A percentile compares a stretch with the other conserved stretches of the same genome.
Evolutionary conservation across 2,113 vertebrate genomes (phyloP).

Genomic region (Stomatorhinus ivindoensis): DNA sequence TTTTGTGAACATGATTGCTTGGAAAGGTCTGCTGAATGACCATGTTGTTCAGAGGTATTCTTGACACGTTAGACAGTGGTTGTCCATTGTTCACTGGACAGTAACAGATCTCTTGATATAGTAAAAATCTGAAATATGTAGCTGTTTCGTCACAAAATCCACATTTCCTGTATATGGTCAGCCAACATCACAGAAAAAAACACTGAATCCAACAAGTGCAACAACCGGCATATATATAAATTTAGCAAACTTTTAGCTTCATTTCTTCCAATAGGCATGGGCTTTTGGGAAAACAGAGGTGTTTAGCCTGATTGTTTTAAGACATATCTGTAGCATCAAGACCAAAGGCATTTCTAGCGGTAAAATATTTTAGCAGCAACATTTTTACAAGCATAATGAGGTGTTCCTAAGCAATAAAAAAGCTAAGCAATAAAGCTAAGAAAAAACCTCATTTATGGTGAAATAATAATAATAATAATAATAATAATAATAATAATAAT

Average conservation of each 20-base stretch:
- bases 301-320: no score
- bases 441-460: not conserved
- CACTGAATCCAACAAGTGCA: not conserved
- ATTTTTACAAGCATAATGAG: not conserved
- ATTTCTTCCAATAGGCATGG: not conserved
- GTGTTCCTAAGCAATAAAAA: not conserved
- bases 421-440: no score
- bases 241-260: not conserved
- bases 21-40: conserved; percentile 36
- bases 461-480: not conserved
- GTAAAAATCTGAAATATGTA: not conserved
- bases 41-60: conserved; percentile 27
- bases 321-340: not conserved
- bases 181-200: not conserved
- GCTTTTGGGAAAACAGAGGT: no score
- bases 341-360: not conserved
- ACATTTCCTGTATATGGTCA: not conserved
- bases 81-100: not conserved
- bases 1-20: not conserved
- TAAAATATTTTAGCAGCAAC: not conserved
- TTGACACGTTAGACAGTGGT: conserved; percentile 29
- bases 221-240: not conserved
- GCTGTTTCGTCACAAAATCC: not conserved
- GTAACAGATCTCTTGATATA: not conserved
- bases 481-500: no score